Base-by-base conservation (phyloP, 2,888 invertebrate species). In the Orthosia incerta region DNA sequence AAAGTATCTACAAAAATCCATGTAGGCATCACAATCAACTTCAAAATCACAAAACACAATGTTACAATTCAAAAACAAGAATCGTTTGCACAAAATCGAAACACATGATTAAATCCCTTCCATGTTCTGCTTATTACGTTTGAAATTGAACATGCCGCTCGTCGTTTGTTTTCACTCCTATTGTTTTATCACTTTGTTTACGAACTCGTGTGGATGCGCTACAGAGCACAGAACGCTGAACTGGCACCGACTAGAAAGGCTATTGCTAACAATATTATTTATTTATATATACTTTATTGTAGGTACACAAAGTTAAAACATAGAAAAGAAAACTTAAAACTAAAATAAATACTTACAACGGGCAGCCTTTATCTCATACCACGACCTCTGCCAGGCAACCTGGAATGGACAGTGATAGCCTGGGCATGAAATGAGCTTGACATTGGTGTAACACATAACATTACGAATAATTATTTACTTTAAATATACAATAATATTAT, bases 171-270 rank as follows among this genome's bases (percentile, higher is more conserved):
- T 76, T 53, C 63, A 62, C 62, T 65, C 55, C 62, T 64, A 83
- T 84, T 85, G 79, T 79, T 86, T 84, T 82, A 84, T 79, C 78
- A 73, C 84, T 82, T 82, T 83, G 77, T 82, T 84, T 84, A 76
- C 76, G 72, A 76, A 74, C 68, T 71, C 59, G 59, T 45, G 61
- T 62, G 74, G 39, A 62, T 76, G 71, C n/a, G 62, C 67, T 4
- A 57, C 51, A 51, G n/a, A 51, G n/a, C 18, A 18, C 18, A 50
- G 50, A 50, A 50, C 50, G 9, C 4, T 7, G 16, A 7, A 2
- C 5, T 18, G 50, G 50, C 50, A 50, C 5, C 7, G 0, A 18
- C 18, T 50, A 50, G n/a, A 31, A 0, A 31, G 31, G 31, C 31
- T 31, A 31, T 31, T 31, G 31, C 31, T 31, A 31, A 31, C 7